Conservation (phyloP, 2,888 invertebrate species). For the Drosophila quinaria region DNA sequence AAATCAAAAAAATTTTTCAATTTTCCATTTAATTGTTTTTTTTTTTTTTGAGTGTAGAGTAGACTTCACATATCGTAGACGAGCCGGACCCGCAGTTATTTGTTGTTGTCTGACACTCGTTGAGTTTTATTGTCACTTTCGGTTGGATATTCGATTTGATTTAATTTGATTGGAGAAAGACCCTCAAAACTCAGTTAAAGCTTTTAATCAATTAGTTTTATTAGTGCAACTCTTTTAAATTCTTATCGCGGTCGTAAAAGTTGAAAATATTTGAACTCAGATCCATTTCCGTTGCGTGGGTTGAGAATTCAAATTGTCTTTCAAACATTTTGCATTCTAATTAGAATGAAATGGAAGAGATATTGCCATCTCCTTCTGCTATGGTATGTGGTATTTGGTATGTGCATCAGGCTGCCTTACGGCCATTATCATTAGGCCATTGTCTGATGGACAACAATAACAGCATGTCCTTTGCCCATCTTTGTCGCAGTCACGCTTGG, state of each 20-base stretch:
- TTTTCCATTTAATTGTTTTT: neutral
- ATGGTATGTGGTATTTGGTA: constrained; percentile 47
- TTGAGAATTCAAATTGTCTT: constrained; percentile 16
- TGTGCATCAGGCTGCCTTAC: constrained; percentile 43
- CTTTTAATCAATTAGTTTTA: constrained; percentile 69
- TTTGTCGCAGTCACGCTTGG: constrained; percentile 33
- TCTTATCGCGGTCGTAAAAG: constrained; percentile 62
- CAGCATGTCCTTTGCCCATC: constrained; percentile 48
- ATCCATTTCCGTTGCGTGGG: constrained; percentile 60
- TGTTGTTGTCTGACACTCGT: constrained; percentile 55
- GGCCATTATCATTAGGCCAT: constrained; percentile 48
- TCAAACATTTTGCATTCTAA: constrained; percentile 21
- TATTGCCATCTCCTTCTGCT: constrained; percentile 19
- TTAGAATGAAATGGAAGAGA: neutral
- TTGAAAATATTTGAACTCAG: constrained; percentile 19
- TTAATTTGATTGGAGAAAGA: constrained; percentile 22
- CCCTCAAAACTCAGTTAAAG: constrained; percentile 7
- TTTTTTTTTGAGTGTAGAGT: constrained; percentile 1
- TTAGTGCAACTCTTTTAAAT: constrained; percentile 39
- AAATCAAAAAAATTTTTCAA: too few relatives aligned
- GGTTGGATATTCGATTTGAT: constrained; percentile 62
- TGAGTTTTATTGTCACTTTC: constrained; percentile 80
- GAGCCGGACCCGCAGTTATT: constrained; percentile 29
- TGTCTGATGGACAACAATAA: constrained; percentile 58
- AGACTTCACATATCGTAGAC: constrained; percentile 2